phyloP scores from a whole-genome alignment of 1,140 invertebrate genomes.

The Caenorhabditis briggsae region DNA sequence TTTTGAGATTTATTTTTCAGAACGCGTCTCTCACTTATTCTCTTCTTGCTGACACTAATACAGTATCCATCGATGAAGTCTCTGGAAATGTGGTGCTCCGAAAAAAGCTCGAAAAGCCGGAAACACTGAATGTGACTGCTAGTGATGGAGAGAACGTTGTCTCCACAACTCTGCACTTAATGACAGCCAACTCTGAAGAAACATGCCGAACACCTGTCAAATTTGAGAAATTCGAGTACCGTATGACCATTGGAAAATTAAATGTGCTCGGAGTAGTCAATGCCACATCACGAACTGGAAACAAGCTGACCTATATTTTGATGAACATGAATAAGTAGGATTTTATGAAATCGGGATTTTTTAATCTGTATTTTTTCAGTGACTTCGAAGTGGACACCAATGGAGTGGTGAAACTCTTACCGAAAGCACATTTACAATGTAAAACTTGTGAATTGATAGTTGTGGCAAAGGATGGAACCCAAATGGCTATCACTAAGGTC shows the following conservation, averaged over 20 bases:
- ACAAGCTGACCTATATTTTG: constrained; percentile 28
- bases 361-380: constrained; percentile 4
- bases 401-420: constrained; percentile 37
- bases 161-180: constrained; percentile 10
- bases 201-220: constrained; percentile 24
- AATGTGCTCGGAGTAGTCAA: constrained; percentile 51
- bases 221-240: constrained; percentile 53
- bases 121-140: constrained; percentile 55
- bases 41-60: constrained; percentile 17
- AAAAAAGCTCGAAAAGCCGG: constrained; percentile 16
- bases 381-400: constrained; percentile 52
- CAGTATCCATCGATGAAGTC: constrained; percentile 23
- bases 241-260: constrained; percentile 54
- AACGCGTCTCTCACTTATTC: constrained; percentile 26
- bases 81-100: constrained; percentile 42
- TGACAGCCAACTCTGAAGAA: constrained; percentile 25
- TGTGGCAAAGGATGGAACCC: constrained; percentile 41
- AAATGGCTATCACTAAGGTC: constrained; percentile 42
- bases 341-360: background rate
- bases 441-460: constrained; percentile 59
- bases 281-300: constrained; percentile 5
- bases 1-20: background rate
- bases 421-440: constrained; percentile 29
- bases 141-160: constrained; percentile 52
- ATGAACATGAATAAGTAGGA: constrained; percentile 62